phyloP scores from a whole-genome alignment of 2,888 invertebrate species.

The Polyploca ridens region DNA sequence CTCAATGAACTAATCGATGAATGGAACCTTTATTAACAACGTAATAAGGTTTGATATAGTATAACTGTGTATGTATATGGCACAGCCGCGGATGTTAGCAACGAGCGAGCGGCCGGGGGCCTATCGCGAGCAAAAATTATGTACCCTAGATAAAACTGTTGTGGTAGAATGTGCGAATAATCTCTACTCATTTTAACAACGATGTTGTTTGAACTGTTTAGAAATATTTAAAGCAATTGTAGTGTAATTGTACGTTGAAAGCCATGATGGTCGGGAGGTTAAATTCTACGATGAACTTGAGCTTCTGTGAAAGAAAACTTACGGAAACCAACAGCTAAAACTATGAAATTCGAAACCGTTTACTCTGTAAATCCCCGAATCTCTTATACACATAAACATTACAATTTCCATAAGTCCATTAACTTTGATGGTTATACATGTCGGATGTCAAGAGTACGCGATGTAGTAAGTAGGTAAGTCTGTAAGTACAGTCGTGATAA shows the following conservation, averaged over 20 bases:
- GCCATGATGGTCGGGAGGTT: too few species aligned
- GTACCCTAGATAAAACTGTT: conserved; percentile 10
- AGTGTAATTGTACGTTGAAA: too few species aligned
- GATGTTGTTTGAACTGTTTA: too few species aligned
- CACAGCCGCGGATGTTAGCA: conserved; percentile 17
- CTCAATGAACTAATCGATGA: background rate
- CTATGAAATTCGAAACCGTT: too few species aligned
- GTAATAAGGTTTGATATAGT: conserved; percentile 12
- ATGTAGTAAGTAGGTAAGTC: conserved; percentile 20
- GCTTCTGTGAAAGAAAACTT: too few species aligned
- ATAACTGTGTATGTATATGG: conserved; percentile 15
- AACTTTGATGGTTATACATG: conserved; percentile 7
- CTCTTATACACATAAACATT: conserved; percentile 11
- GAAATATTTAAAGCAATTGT: too few species aligned
- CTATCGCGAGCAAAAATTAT: conserved; percentile 27
- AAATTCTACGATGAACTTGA: too few species aligned
- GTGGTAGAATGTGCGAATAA: background rate
- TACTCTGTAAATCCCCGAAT: too few species aligned
- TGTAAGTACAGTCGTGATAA: conserved; percentile 37
- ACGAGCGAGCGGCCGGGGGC: conserved; percentile 18
- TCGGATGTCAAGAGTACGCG: conserved; percentile 20
- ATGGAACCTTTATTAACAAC: background rate
- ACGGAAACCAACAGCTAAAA: too few species aligned
- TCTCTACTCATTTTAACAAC: too few species aligned
- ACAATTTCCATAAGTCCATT: conserved; percentile 11